Evolutionary conservation across 2,888 invertebrate species (phyloP).

Genomic region (Nephrocerus scutellatus): DNA sequence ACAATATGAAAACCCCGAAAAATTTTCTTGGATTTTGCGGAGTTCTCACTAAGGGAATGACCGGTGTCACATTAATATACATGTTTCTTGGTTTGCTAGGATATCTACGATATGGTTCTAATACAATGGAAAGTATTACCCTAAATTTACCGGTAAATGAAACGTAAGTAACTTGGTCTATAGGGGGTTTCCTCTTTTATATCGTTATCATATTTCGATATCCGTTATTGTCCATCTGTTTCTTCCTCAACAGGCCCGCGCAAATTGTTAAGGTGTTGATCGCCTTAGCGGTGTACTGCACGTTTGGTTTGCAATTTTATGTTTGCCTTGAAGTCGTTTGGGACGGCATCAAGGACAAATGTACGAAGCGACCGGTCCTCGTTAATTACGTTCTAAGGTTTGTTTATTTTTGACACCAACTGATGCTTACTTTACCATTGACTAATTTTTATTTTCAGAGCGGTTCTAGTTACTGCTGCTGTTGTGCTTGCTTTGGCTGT

Average conservation of each 20-base stretch:
- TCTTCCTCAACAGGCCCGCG: constrained; percentile 59
- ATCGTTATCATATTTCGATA: background rate
- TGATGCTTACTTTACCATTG: too few relatives aligned
- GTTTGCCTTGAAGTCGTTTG: constrained; percentile 87
- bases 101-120: constrained; percentile 67
- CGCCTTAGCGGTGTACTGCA: constrained; percentile 79
- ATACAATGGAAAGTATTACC: constrained; percentile 67
- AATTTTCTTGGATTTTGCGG: constrained; percentile 71
- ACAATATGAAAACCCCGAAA: constrained; percentile 76
- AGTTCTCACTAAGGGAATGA: constrained; percentile 81
- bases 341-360: constrained; percentile 65
- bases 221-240: constrained; percentile 29
- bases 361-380: constrained; percentile 56
- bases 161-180: constrained; percentile 49
- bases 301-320: constrained; percentile 90
- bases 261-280: constrained; percentile 79
- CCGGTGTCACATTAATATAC: constrained; percentile 74
- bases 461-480: constrained; percentile 59
- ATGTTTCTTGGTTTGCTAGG: constrained; percentile 82
- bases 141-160: constrained; percentile 63
- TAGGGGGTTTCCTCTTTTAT: background rate
- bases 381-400: constrained; percentile 68
- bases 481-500: constrained; percentile 77
- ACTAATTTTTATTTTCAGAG: constrained; percentile 41
- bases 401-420: constrained; percentile 13